phyloP scores from a whole-genome alignment of 2,113 vertebrate genomes.

The Bos taurus region DNA sequence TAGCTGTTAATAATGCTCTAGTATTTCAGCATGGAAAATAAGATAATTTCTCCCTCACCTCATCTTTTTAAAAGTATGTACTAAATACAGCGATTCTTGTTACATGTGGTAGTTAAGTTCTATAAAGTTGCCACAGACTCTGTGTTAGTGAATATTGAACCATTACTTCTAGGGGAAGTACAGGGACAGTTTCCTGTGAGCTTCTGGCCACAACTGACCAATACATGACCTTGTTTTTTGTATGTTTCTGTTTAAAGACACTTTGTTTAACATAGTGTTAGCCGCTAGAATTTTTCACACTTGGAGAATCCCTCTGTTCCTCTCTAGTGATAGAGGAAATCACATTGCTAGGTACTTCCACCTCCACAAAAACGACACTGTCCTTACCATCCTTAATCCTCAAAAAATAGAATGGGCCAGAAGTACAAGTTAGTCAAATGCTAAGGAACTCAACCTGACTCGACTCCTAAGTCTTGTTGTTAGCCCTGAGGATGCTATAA shows the following conservation, averaged over 20 bases:
- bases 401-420: background rate
- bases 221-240: background rate
- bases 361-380: background rate
- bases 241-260: background rate
- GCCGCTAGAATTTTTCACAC: background rate
- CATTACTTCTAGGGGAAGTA: background rate
- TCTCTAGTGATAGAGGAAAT: background rate
- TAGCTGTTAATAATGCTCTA: background rate
- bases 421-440: background rate
- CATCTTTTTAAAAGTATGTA: background rate
- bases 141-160: background rate
- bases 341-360: background rate
- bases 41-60: background rate
- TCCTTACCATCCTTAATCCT: background rate
- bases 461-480: background rate
- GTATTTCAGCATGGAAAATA: background rate
- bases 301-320: background rate
- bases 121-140: background rate
- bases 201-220: background rate
- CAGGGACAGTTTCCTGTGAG: background rate
- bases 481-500: background rate
- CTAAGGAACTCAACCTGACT: background rate
- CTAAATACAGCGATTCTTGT: background rate
- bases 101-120: background rate
- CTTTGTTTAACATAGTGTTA: background rate